Evolutionary conservation across 2,888 invertebrate species (phyloP).

Genomic region (Caenorhabditis sinica): DNA sequence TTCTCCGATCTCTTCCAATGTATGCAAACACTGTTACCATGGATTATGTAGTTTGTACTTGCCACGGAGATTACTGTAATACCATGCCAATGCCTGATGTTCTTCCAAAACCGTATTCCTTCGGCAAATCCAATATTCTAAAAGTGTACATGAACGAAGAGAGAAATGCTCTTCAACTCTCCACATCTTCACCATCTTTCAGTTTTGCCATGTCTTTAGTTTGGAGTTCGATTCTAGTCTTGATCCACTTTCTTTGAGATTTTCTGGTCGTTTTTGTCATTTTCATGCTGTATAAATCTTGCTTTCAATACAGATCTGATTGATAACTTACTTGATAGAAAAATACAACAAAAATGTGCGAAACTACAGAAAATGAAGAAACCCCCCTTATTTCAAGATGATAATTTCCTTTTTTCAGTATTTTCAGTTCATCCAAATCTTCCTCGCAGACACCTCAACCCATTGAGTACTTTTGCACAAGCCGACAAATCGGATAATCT

Average conservation of each 20-base stretch:
- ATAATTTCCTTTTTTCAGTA: background rate
- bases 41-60: constrained; percentile 74
- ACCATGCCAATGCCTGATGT: constrained; percentile 43
- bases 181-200: constrained; percentile 25
- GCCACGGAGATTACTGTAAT: constrained; percentile 73
- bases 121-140: constrained; percentile 42
- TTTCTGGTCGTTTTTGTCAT: background rate
- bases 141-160: constrained; percentile 23
- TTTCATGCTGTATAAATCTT: constrained; percentile 15
- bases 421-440: background rate
- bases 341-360: no score
- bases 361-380: no score
- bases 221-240: background rate
- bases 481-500: constrained; percentile 7
- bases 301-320: background rate
- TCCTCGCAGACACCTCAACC: background rate
- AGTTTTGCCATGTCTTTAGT: background rate
- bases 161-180: constrained; percentile 39
- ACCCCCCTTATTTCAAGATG: background rate
- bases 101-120: constrained; percentile 53
- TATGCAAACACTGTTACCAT: constrained; percentile 66
- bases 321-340: no score
- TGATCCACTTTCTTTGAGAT: background rate
- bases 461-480: constrained; percentile 2
- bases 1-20: constrained; percentile 70